A percentile compares a stretch with the other conserved stretches of the same genome.
phyloP scores from a whole-genome alignment of 2,113 vertebrate species.

The Protobothrops flavoviridis region DNA sequence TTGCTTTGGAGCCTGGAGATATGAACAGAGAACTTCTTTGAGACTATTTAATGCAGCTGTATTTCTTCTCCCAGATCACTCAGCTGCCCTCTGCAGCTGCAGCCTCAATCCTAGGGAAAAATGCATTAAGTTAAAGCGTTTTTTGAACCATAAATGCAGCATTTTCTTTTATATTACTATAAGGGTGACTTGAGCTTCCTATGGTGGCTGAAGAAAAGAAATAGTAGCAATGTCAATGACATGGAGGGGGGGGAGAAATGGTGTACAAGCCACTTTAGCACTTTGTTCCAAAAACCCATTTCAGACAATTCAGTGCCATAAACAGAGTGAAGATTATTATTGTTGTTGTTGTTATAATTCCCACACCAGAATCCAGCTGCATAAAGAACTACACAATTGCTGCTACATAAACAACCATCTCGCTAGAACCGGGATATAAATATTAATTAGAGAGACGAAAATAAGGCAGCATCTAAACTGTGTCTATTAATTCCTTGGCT shows the following conservation, averaged over 20 bases:
- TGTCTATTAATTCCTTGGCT: slow-evolving; percentile 60
- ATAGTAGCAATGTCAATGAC: not conserved
- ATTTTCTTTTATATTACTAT: not conserved
- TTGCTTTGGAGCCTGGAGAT: not conserved
- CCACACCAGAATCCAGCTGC: slow-evolving; percentile 36
- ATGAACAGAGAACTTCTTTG: not conserved
- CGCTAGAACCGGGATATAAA: slow-evolving; percentile 48
- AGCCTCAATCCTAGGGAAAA: not conserved
- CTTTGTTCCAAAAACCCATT: not conserved
- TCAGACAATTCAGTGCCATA: slow-evolving; percentile 1
- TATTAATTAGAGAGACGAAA: slow-evolving; percentile 63
- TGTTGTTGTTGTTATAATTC: slow-evolving; percentile 20
- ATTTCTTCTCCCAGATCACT: not conserved
- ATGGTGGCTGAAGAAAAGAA: not conserved
- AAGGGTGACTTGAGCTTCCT: not conserved
- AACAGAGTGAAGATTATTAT: not conserved
- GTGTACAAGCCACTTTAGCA: not conserved
- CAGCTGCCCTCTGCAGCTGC: not conserved
- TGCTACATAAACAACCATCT: slow-evolving; percentile 47
- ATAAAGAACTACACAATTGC: slow-evolving; percentile 42
- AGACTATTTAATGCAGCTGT: not conserved
- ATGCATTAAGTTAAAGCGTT: not conserved
- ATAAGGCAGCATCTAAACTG: slow-evolving; percentile 45
- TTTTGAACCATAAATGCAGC: not conserved
- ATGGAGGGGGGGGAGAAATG: too few relatives aligned